phyloP scores from a whole-genome alignment of 1,140 invertebrate species.

The Sinella curviseta region DNA sequence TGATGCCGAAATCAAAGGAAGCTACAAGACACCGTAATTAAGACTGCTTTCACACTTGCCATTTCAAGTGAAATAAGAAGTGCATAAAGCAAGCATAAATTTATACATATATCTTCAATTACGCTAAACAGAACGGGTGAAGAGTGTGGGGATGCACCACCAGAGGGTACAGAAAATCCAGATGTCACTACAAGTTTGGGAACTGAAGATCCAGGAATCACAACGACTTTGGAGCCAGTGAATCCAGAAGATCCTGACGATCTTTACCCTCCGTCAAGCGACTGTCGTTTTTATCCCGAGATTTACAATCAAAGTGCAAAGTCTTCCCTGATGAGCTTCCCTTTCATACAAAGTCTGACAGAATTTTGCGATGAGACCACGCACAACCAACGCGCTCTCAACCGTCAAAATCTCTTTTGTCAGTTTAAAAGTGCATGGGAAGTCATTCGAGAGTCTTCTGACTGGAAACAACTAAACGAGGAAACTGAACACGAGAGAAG shows the following conservation, averaged over 20 bases:
- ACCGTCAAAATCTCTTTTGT: constrained; percentile 57
- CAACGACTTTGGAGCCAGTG: not conserved
- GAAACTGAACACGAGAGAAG: not conserved
- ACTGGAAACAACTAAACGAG: constrained; percentile 49
- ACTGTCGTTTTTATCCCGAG: constrained; percentile 40
- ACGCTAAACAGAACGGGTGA: not conserved
- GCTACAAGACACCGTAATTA: constrained; percentile 24
- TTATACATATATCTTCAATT: not conserved
- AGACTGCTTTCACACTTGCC: too few species aligned
- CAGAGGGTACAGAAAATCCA: too few species aligned
- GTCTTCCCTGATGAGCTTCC: constrained; percentile 40
- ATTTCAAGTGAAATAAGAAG: not conserved
- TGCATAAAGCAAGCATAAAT: not conserved
- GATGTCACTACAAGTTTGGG: too few species aligned
- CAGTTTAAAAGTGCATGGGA: constrained; percentile 54
- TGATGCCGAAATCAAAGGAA: constrained; percentile 19
- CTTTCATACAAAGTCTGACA: constrained; percentile 34
- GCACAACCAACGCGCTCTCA: constrained; percentile 54
- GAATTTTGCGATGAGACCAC: constrained; percentile 54
- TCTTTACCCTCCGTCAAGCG: not conserved
- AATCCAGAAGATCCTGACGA: not conserved
- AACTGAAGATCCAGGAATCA: not conserved
- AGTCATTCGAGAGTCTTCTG: constrained; percentile 54
- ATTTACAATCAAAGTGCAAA: constrained; percentile 31
- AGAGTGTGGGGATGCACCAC: not conserved